Evolutionary conservation across 1,140 invertebrate genomes (phyloP).

Genomic region (Capitella teleta): DNA sequence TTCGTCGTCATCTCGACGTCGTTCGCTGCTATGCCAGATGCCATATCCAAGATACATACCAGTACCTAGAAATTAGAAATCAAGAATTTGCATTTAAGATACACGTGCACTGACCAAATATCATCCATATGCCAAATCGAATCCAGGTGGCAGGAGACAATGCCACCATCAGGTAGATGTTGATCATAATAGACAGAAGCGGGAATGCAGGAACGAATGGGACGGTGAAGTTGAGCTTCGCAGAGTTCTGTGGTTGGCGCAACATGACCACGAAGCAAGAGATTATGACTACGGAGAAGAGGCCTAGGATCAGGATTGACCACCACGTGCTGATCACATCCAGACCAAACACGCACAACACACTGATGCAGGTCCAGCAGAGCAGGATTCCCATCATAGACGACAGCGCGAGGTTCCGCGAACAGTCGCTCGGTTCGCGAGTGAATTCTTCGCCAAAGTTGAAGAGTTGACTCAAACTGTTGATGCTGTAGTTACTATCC

Average conservation of each 20-base stretch:
- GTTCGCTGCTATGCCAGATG: conserved; percentile 10
- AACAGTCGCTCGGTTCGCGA: background rate
- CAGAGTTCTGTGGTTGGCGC: conserved; percentile 29
- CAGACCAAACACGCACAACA: conserved; percentile 8
- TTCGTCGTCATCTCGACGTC: conserved; percentile 37
- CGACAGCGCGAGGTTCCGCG: background rate
- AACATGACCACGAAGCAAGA: conserved; percentile 22
- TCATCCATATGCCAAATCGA: conserved; percentile 32
- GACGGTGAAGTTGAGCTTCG: conserved; percentile 25
- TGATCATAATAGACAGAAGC: conserved; percentile 24
- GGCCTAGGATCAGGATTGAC: conserved; percentile 12
- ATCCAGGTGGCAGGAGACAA: conserved; percentile 32
- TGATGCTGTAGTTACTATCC: conserved; percentile 7
- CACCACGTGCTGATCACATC: background rate
- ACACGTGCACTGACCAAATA: conserved; percentile 22
- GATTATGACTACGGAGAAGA: conserved; percentile 20
- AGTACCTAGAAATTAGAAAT: conserved; percentile 5
- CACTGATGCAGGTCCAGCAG: conserved; percentile 5
- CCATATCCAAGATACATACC: conserved; percentile 12
- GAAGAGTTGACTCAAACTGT: conserved; percentile 5
- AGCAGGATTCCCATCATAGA: background rate
- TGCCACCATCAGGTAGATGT: conserved; percentile 29
- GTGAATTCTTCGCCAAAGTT: background rate
- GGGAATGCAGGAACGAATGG: conserved; percentile 37
- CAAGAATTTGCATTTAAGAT: background rate